Base-by-base conservation (phyloP, 2,797 vertebrate genomes). In the Apogon talboti region DNA sequence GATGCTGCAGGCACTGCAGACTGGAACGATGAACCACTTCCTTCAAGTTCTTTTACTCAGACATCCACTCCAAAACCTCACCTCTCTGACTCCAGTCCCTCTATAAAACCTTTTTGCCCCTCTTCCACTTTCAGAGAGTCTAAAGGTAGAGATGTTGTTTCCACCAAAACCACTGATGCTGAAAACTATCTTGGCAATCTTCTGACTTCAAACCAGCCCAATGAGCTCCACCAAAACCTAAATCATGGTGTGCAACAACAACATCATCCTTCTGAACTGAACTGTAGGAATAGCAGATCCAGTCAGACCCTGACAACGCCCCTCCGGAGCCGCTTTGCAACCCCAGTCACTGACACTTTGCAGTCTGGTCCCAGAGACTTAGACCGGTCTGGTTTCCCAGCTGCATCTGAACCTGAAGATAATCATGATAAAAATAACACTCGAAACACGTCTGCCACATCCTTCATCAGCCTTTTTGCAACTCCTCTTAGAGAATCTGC, bases 391-490 rank as follows among this genome's bases (percentile, higher is more conserved):
- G 30, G 57, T 19, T 16, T 16, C 61, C n/a, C 56, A 11, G 4
- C 46, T 64, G n/a, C 16, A n/a, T 52, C 13, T 12, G 49, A 4
- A 48, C 0, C 14, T 2, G n/a, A 57, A 64, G 28, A 38, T 28
- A 11, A 3, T 55, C 0, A 0, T 11, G 6, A 14, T 12, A 35
- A 48, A 57, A 21, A 33, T 51, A 41, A 56, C 58, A 33, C 60
- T 1, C 40, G 5, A 3, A 28, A 63, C 24, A 6, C 43, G 12
- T 11, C 63, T 11, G 24, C 42, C 44, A 49, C 14, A 1, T 35
- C 81, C 8, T 87, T 87, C 40, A 11, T 18, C 46, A 11, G 68
- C 52, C 78, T 90, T 7, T 91, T 91, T 53, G 71, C 78, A 7
- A 21, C 68, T 1, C 82, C 86, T 14, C 76, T 81, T 8, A 7